phyloP scores from a whole-genome alignment of 2,113 vertebrate species.

The Sinocyclocheilus grahami region DNA sequence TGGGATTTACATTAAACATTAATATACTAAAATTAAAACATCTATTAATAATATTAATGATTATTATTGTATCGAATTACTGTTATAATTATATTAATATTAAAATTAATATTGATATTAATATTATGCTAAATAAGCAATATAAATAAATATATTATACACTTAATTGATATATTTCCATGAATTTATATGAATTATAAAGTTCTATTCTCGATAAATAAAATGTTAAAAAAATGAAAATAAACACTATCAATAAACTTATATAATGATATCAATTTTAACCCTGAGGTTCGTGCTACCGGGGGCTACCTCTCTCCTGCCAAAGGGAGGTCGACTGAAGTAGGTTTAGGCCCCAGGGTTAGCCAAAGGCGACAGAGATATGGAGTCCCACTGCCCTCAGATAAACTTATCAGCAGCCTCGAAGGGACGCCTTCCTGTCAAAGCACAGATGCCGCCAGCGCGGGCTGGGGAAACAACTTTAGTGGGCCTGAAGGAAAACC shows the following conservation, averaged over 20 bases:
- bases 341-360: constrained; percentile 54
- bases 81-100: too few species aligned
- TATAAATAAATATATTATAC: too few species aligned
- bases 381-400: constrained; percentile 60
- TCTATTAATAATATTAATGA: too few species aligned
- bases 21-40: too few species aligned
- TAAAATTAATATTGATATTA: too few species aligned
- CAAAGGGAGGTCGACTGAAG: constrained; percentile 48
- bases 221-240: not conserved
- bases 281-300: constrained; percentile 27
- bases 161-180: too few species aligned
- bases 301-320: not conserved
- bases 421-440: constrained; percentile 52
- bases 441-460: constrained; percentile 55
- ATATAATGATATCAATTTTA: not conserved
- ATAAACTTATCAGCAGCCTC: constrained; percentile 62
- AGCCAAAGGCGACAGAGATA: constrained; percentile 61
- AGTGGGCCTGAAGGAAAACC: constrained; percentile 41
- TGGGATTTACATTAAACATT: too few species aligned
- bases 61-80: too few species aligned
- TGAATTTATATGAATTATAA: too few species aligned
- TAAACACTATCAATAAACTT: not conserved
- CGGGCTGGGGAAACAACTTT: constrained; percentile 49
- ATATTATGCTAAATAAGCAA: too few species aligned
- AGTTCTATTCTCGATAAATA: too few species aligned